Conservation (phyloP, 2,113 vertebrate species). For the Sinocyclocheilus rhinocerous region DNA sequence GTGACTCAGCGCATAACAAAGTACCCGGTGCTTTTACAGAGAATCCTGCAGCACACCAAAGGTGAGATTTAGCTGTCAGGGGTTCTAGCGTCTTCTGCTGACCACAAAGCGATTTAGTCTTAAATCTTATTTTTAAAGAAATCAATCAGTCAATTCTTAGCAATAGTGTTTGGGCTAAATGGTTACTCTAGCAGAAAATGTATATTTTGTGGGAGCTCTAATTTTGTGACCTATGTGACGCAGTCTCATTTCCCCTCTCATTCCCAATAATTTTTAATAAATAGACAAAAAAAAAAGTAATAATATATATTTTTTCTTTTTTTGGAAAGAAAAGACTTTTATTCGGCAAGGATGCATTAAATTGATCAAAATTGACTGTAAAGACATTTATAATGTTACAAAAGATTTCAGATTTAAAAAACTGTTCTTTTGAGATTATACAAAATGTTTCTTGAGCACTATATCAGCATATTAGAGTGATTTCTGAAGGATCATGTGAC, state of each 20-base stretch:
- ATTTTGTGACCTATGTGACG: not conserved
- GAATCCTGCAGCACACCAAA: conserved; percentile 91
- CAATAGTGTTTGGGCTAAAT: not conserved
- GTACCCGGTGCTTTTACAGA: conserved; percentile 92
- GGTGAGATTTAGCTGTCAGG: conserved; percentile 71
- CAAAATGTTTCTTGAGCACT: not conserved
- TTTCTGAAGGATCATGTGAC: too few species aligned
- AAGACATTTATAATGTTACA: too few species aligned
- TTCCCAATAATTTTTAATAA: not conserved
- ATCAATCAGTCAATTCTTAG: not conserved
- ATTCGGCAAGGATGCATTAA: not conserved
- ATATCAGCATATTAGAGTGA: not conserved
- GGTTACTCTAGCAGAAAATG: not conserved
- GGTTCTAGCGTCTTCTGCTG: not conserved
- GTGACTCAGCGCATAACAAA: conserved; percentile 98
- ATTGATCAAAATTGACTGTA: not conserved
- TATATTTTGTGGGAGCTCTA: not conserved
- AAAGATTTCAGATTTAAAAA: too few species aligned
- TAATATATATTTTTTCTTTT: too few species aligned
- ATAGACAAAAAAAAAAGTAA: not conserved
- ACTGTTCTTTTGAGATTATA: too few species aligned
- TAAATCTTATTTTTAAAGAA: not conserved
- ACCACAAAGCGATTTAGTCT: not conserved
- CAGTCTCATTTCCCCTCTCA: not conserved
- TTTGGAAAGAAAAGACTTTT: not conserved